phyloP scores from a whole-genome alignment of 2,113 vertebrate genomes.

The Eleginops maclovinus region DNA sequence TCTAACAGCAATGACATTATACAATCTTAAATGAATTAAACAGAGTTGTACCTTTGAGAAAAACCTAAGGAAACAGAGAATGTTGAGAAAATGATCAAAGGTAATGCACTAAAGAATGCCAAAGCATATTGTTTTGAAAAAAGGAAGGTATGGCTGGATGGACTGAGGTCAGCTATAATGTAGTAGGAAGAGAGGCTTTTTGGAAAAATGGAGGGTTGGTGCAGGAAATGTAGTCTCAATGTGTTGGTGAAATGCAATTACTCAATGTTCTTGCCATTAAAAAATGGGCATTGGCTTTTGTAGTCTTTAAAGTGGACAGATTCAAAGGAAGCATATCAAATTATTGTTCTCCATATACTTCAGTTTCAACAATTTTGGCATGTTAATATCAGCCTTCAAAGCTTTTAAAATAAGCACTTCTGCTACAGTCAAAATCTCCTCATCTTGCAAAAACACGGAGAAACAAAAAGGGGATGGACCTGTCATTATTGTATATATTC shows the following conservation, averaged over 20 bases:
- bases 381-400: too few relatives aligned
- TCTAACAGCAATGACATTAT: not conserved
- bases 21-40: not conserved
- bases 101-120: constrained; percentile 4
- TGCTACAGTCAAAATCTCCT: too few relatives aligned
- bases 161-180: constrained; percentile 6
- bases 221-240: constrained; percentile 1
- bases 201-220: not conserved
- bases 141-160: not conserved
- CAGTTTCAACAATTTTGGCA: too few relatives aligned
- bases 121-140: too few relatives aligned
- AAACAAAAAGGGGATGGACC: too few relatives aligned
- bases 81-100: not conserved
- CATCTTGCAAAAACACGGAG: too few relatives aligned
- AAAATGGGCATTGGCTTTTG: not conserved
- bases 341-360: too few relatives aligned
- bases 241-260: too few relatives aligned
- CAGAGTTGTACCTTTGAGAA: not conserved
- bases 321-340: not conserved
- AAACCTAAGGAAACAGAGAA: not conserved
- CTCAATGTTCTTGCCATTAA: not conserved
- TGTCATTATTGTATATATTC: too few relatives aligned
- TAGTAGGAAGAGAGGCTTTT: constrained; percentile 13
- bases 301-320: not conserved
- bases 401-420: too few relatives aligned